Evolutionary conservation across 1,140 invertebrate species (phyloP).

Genomic region (Holcopasites calliopsidis): DNA sequence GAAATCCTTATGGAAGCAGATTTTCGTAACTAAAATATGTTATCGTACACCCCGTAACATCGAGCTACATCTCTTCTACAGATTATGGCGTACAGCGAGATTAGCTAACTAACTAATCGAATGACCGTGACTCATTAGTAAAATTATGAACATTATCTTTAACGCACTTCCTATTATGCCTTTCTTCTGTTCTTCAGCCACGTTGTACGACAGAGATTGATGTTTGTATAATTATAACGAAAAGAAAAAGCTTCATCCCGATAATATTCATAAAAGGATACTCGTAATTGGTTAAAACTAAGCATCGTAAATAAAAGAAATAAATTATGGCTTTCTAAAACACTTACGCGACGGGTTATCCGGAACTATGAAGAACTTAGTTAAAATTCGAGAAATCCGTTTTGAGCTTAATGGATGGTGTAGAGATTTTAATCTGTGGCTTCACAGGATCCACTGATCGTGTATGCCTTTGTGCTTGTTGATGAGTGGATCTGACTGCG

Average conservation of each 20-base stretch:
- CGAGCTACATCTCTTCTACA: not conserved
- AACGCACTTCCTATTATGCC: too few relatives aligned
- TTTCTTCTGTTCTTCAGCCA: too few relatives aligned
- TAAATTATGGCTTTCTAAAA: not conserved
- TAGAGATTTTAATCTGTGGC: slow-evolving; percentile 81
- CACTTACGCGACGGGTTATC: slow-evolving; percentile 17
- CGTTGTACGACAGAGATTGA: too few relatives aligned
- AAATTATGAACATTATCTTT: slow-evolving; percentile 1
- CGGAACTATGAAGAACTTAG: slow-evolving; percentile 70
- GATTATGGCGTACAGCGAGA: slow-evolving; percentile 9
- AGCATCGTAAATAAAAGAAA: not conserved
- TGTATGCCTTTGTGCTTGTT: slow-evolving; percentile 77
- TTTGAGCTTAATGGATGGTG: slow-evolving; percentile 94
- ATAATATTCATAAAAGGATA: not conserved
- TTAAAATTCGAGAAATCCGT: slow-evolving; percentile 97
- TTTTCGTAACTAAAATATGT: slow-evolving; percentile 21
- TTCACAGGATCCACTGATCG: slow-evolving; percentile 78
- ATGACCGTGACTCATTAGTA: slow-evolving; percentile 14
- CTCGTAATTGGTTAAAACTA: not conserved
- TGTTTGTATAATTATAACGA: too few relatives aligned
- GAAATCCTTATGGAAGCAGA: slow-evolving; percentile 36
- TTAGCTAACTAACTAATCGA: slow-evolving; percentile 28
- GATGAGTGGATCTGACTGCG: slow-evolving; percentile 89
- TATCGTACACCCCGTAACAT: slow-evolving; percentile 1
- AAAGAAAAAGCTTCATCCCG: too few relatives aligned